phyloP scores from a whole-genome alignment of 1,140 invertebrate species.

The Saccostrea cuccullata region DNA sequence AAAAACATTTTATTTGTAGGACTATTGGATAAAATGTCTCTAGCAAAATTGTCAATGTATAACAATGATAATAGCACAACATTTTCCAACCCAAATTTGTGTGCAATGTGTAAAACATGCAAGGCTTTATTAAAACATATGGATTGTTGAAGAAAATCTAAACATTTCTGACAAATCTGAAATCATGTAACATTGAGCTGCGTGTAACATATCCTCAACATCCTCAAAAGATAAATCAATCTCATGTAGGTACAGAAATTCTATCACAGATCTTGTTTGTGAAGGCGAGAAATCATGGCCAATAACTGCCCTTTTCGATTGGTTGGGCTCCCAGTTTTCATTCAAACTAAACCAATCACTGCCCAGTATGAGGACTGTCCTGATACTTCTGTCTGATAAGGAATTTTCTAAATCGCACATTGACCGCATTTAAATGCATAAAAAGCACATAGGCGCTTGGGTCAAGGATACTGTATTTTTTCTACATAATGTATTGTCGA shows the following conservation, averaged over 20 bases:
- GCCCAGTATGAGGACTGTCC: too few species aligned
- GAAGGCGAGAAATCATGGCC: not conserved
- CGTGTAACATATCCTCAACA: not conserved
- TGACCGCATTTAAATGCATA: too few species aligned
- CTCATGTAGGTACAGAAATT: not conserved
- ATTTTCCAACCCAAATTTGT: not conserved
- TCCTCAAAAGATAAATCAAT: not conserved
- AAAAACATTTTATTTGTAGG: not conserved
- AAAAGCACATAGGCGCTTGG: too few species aligned
- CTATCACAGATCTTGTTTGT: not conserved
- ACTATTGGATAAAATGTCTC: conserved; percentile 7
- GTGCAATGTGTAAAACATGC: conserved; percentile 5
- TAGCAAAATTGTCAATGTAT: not conserved
- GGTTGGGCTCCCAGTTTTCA: not conserved
- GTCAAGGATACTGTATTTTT: too few species aligned
- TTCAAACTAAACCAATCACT: conserved; percentile 1
- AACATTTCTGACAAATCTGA: not conserved
- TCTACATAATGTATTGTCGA: too few species aligned
- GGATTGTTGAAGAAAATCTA: conserved; percentile 13
- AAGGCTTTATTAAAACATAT: not conserved
- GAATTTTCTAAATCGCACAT: not conserved
- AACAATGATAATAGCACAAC: not conserved
- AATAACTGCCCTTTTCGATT: not conserved
- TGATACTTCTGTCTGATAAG: not conserved
- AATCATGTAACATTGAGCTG: not conserved